Evolutionary conservation across 1,140 invertebrate genomes (phyloP).

Genomic region (Grapholita molesta): DNA sequence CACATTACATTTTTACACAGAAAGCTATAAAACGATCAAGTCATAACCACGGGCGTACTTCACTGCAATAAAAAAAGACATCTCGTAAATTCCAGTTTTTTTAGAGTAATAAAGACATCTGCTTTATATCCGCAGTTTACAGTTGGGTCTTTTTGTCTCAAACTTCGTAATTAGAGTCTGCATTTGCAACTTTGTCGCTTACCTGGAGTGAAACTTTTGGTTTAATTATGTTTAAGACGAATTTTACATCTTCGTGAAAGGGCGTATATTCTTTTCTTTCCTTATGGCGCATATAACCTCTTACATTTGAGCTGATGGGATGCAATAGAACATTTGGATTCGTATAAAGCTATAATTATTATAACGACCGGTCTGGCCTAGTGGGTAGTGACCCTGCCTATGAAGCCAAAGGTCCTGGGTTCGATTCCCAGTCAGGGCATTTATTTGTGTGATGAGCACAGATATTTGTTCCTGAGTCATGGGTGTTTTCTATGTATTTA

Average conservation of each 20-base stretch:
- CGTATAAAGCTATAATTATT: too few relatives aligned
- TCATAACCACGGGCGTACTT: conserved; percentile 39
- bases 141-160: neutral
- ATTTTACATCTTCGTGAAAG: neutral
- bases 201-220: neutral
- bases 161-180: neutral
- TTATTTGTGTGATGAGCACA: too few relatives aligned
- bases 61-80: conserved; percentile 35
- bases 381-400: too few relatives aligned
- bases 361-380: too few relatives aligned
- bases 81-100: conserved; percentile 32
- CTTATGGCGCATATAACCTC: neutral
- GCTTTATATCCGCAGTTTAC: conserved; percentile 1
- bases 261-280: neutral
- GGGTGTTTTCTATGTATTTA: too few relatives aligned
- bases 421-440: too few relatives aligned
- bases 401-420: too few relatives aligned
- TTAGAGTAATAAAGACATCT: conserved; percentile 19
- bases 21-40: conserved; percentile 36
- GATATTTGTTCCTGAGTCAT: too few relatives aligned
- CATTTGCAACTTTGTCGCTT: neutral
- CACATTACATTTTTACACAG: conserved; percentile 35
- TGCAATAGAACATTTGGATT: neutral
- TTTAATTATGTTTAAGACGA: neutral
- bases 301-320: neutral